phyloP scores from a whole-genome alignment of 2,113 vertebrate species.

The Phrynocephalus versicolor region DNA sequence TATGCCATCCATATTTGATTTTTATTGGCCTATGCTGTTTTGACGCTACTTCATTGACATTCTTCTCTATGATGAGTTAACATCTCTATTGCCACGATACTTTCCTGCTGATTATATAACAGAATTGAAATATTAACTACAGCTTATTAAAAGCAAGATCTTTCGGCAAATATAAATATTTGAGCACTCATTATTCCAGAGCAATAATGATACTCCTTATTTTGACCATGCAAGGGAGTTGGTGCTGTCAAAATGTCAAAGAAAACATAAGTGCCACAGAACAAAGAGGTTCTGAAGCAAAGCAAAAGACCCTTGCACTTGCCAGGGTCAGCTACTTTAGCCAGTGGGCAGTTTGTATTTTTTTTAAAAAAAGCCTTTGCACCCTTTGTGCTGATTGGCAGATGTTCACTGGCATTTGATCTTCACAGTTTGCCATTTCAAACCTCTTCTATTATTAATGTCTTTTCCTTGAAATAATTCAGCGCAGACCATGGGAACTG shows the following conservation, averaged over 20 bases:
- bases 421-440: conserved; percentile 45
- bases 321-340: conserved; percentile 25
- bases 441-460: conserved; percentile 63
- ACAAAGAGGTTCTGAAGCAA: conserved; percentile 34
- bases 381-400: conserved; percentile 52
- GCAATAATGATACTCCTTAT: conserved; percentile 22
- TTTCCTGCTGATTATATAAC: not conserved
- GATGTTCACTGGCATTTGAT: conserved; percentile 57
- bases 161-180: conserved; percentile 14
- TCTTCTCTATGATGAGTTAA: not conserved
- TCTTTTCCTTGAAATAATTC: conserved; percentile 54
- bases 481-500: conserved; percentile 31
- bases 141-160: conserved; percentile 19
- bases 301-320: conserved; percentile 14
- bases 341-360: conserved; percentile 27
- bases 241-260: conserved; percentile 31
- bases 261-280: not conserved
- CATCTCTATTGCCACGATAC: not conserved
- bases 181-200: not conserved
- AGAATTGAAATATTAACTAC: conserved; percentile 17
- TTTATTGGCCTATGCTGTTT: not conserved
- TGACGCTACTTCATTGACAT: not conserved
- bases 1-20: not conserved
- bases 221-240: conserved; percentile 9
- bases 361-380: not conserved